These are phyloP conservation scores for Montipora sp. DNA, from an alignment of 64 coral and sea anemone genomes.

Conservation along the genomic window DNA sequence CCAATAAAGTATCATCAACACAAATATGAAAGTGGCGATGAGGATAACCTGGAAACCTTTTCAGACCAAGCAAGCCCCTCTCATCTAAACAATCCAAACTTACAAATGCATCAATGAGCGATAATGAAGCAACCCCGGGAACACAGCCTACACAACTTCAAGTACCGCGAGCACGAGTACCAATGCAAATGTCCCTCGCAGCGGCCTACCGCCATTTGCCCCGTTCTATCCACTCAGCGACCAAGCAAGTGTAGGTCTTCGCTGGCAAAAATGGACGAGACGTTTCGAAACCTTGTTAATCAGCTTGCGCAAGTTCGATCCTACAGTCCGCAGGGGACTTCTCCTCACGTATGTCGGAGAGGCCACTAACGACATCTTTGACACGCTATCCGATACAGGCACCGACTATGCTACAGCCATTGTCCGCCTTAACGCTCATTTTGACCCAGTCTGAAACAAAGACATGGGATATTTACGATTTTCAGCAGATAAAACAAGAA, in stretches of 20 bases:
- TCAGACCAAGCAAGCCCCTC: too few species aligned
- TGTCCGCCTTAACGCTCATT: too few species aligned
- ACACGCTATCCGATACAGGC: constrained; percentile 18
- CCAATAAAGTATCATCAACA: too few species aligned
- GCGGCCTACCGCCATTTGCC: constrained; percentile 43
- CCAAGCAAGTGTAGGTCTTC: constrained; percentile 3
- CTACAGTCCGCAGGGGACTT: constrained; percentile 31
- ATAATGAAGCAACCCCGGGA: too few species aligned
- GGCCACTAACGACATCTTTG: constrained; percentile 50
- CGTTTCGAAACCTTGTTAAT: constrained; percentile 37
- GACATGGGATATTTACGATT: constrained; percentile 11
- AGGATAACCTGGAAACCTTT: too few species aligned
- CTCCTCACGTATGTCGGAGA: constrained; percentile 54
- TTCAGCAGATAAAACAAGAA: constrained; percentile 11
- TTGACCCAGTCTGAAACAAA: not conserved
- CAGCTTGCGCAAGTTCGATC: not conserved
- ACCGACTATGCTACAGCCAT: not conserved
- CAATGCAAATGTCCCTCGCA: not conserved
- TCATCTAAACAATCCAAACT: too few species aligned
- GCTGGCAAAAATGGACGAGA: constrained; percentile 46
- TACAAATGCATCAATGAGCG: too few species aligned
- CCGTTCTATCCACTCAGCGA: constrained; percentile 33
- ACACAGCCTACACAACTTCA: not conserved
- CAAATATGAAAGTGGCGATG: too few species aligned
- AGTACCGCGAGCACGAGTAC: not conserved